phyloP scores from a whole-genome alignment of 2,888 invertebrate genomes.

The Acleris emargana region DNA sequence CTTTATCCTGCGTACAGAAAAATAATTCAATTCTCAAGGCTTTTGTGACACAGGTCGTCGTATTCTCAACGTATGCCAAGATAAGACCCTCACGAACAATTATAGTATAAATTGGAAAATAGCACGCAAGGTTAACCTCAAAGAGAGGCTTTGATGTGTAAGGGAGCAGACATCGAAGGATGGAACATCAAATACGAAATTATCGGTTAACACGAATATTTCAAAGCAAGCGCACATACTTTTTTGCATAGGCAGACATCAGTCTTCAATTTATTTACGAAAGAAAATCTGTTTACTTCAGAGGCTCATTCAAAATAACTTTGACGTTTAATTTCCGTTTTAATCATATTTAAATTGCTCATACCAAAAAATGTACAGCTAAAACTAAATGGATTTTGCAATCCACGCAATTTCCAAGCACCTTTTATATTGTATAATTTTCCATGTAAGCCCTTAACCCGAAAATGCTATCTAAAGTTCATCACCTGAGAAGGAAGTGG shows the following conservation, averaged over 20 bases:
- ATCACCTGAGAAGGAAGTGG: conserved; percentile 37
- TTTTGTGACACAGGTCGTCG: conserved; percentile 27
- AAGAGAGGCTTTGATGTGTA: conserved; percentile 33
- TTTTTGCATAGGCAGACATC: neutral
- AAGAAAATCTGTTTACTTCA: too few species aligned
- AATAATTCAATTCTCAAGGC: conserved; percentile 25
- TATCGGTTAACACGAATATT: conserved; percentile 20
- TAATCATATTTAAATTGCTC: neutral
- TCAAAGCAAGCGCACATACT: conserved; percentile 1
- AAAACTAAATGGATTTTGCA: conserved; percentile 8
- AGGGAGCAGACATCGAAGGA: conserved; percentile 11
- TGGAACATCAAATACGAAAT: conserved; percentile 30
- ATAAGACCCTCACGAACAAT: conserved; percentile 27
- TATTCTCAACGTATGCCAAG: conserved; percentile 23
- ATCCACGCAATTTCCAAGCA: conserved; percentile 6
- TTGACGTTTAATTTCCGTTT: neutral
- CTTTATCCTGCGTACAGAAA: conserved; percentile 5
- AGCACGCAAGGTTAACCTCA: conserved; percentile 32
- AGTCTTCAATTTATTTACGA: too few species aligned
- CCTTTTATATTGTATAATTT: conserved; percentile 9
- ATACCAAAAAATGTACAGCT: neutral
- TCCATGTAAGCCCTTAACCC: conserved; percentile 44
- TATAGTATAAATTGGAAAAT: conserved; percentile 35
- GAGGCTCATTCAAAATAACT: neutral
- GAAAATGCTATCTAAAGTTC: conserved; percentile 48